Evolutionary conservation across 2,113 vertebrate genomes (phyloP), one percentile per base, ranked within the genome.

Genomic region (Psettodes erumei): DNA sequence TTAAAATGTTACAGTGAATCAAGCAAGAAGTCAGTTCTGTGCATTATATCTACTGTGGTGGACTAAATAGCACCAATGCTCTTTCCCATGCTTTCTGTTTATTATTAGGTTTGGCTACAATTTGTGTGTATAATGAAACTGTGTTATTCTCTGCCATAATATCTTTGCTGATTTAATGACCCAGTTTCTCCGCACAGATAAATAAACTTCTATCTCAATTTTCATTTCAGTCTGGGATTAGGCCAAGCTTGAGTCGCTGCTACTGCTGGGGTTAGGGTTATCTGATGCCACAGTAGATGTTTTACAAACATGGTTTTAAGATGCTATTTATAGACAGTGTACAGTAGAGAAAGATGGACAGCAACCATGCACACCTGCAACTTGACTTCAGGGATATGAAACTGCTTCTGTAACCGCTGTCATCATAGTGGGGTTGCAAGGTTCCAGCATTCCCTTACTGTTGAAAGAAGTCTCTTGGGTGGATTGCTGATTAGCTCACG

Each of bases 311-410:
- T 43, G 25, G 43, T 55, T 81, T 75, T 45, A 38, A 66, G 30
- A 40, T 28, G 9, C 53, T 47, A 82, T 66, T 55, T 55, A 47
- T 75, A 81, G 54, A 72, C n/a, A 1, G 23, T 33, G 16, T 42
- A 42, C 13, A 12, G 54, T 40, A 11, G 15, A 78, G 58, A 63
- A 63, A 32, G n/a, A 47, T 63, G 23, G 6, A 32, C 48, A 40
- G 50, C 56, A 48, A 70, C 7, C 48, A 38, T 8, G 9, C 23
- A 55, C 35, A 69, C 21, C 35, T 53, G 43, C 30, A 27, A 16
- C n/a, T 19, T 33, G 37, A 68, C 45, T 23, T 42, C 11, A 33
- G 53, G n/a, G 23, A 30, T 51, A n/a, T 40, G 38, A 18, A 47
- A 50, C 30, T 16, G 53, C 27, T 25, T 43, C 38, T 19, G n/a